These are phyloP conservation scores for Schizotus pectinicornis DNA, from an alignment of 2,888 invertebrate genomes.

Conservation along the genomic window DNA sequence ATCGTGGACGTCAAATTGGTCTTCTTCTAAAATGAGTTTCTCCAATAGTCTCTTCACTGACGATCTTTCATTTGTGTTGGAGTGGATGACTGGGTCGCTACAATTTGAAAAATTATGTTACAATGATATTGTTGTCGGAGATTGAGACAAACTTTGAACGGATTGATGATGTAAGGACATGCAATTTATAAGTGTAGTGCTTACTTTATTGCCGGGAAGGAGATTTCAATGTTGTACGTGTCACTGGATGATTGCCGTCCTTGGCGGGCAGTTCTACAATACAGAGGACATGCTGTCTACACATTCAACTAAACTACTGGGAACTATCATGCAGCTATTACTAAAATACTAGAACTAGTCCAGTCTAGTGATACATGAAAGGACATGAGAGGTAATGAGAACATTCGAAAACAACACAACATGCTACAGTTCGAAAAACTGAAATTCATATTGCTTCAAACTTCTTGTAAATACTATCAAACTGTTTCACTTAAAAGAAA, in stretches of 20 bases:
- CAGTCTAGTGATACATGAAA: no score
- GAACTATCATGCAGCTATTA: slow-evolving; percentile 35
- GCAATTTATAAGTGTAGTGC: slow-evolving; percentile 47
- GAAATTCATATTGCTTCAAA: no score
- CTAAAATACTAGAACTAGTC: no score
- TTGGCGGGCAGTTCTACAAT: slow-evolving; percentile 77
- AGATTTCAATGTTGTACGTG: slow-evolving; percentile 89
- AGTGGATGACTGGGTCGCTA: slow-evolving; percentile 89
- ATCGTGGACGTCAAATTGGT: slow-evolving; percentile 91
- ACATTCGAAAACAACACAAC: background rate
- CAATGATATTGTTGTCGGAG: background rate
- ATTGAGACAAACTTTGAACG: slow-evolving; percentile 3
- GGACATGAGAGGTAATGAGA: no score
- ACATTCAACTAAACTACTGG: slow-evolving; percentile 46
- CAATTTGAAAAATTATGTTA: slow-evolving; percentile 8
- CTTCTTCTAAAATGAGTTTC: slow-evolving; percentile 89
- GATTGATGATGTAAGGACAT: slow-evolving; percentile 20
- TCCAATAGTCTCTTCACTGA: slow-evolving; percentile 84
- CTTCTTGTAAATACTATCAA: background rate
- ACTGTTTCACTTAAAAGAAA: background rate
- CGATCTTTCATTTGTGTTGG: slow-evolving; percentile 86
- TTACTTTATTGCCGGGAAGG: slow-evolving; percentile 93
- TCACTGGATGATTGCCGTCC: slow-evolving; percentile 87
- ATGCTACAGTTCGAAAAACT: background rate
- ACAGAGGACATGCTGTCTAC: slow-evolving; percentile 55